Base-by-base conservation (phyloP, 2,888 invertebrate genomes). In the Dione vanillae region DNA sequence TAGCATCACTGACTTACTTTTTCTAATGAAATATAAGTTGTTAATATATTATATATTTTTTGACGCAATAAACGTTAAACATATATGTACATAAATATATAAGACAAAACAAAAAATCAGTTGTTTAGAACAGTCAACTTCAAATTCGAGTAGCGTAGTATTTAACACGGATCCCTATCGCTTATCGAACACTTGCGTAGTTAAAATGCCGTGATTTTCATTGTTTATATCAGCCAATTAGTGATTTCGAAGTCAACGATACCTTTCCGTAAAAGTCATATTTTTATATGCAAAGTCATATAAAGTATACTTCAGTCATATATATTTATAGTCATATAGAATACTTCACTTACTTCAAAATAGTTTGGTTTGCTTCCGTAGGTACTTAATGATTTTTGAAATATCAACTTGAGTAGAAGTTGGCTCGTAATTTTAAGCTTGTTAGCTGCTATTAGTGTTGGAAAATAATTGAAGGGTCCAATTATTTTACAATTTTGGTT, bases 391-490 rank as follows among this genome's bases (percentile, higher is more conserved):
- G 64, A 49, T 64, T 19, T 40, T 64, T 40, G 64, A 51, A 64
- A 49, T 64, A 49, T 35, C 41, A 61, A 61, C 27, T 45, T 61
- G n/a, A 61, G n/a, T 45, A 45, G n/a, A 45, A 61, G n/a, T 61
- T 61, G n/a, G 41, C 20, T 59, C 45, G 16, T 35, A 45, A 45
- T 45, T 61, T 61, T 61, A 35, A 61, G 45, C n/a, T 61, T 61
- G 61, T 27, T 45, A 35, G 43, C 20, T 40, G 64, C 47, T 49
- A 64, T 47, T 49, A 64, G 64, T 51, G 64, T 40, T 19, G 64
- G 51, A 64, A 40, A 51, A 49, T 64, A 64, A 47, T 19, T 64
- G 49, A 64, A 64, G 49, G 35, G n/a, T 49, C 64, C 64, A 64
- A 64, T 64, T 64, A 51, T 19, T 51, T n/a, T 14, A 40, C 41